Conservation (phyloP, 2,113 vertebrate species). For the Turdus rufiventris region DNA sequence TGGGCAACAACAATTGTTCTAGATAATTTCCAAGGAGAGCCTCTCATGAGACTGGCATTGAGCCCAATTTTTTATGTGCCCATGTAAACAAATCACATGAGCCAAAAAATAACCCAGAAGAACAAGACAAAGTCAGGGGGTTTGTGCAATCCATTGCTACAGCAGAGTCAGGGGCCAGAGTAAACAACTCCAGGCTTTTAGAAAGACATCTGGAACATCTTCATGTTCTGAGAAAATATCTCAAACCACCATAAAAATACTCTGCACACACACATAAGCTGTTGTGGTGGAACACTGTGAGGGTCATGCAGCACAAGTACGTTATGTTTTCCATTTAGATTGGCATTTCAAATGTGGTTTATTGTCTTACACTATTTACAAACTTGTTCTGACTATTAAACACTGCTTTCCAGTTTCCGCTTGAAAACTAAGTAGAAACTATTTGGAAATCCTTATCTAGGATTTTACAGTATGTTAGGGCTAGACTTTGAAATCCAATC, state of each 20-base stretch:
- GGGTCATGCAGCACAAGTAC: accelerated
- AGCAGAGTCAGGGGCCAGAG: not conserved
- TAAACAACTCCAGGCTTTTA: not conserved
- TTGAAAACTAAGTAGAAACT: not conserved
- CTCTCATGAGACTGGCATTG: not conserved
- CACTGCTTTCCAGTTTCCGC: not conserved
- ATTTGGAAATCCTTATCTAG: not conserved
- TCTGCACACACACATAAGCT: not conserved
- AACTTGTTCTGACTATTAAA: not conserved
- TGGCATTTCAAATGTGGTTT: not conserved
- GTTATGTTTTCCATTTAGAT: not conserved
- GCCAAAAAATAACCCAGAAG: not conserved
- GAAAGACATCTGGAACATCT: not conserved
- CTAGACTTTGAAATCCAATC: not conserved
- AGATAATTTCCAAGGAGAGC: not conserved
- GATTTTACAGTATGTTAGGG: not conserved
- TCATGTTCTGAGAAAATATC: not conserved
- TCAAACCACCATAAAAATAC: not conserved
- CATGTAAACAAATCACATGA: not conserved
- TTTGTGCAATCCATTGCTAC: not conserved
- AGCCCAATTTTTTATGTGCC: not conserved
- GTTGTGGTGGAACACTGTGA: not conserved
- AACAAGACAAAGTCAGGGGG: not conserved
- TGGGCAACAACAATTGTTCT: not conserved
- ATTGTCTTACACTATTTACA: not conserved